phyloP scores from a whole-genome alignment of 2,888 invertebrate genomes.

The Ennomos erosarius region DNA sequence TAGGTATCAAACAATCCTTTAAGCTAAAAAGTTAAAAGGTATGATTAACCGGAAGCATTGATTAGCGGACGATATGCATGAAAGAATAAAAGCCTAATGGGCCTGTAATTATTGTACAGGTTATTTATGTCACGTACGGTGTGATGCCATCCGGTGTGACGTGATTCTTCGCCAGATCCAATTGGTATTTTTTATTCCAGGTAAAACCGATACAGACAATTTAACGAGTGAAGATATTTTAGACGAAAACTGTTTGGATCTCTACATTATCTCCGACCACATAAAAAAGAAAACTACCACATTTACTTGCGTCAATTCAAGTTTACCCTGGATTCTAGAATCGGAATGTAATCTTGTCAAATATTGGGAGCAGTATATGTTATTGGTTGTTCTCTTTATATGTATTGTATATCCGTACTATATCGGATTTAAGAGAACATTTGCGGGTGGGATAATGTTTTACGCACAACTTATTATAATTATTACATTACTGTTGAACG shows the following conservation, averaged over 20 bases:
- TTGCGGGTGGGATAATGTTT: constrained; percentile 69
- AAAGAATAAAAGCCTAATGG: no score
- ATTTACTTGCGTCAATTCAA: constrained; percentile 69
- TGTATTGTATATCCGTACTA: constrained; percentile 79
- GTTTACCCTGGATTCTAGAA: constrained; percentile 80
- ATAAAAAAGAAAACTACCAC: constrained; percentile 65
- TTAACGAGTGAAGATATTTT: constrained; percentile 64
- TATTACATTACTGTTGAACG: constrained; percentile 70
- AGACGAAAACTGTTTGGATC: constrained; percentile 71
- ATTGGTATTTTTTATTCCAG: constrained; percentile 45
- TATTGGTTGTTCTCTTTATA: constrained; percentile 69
- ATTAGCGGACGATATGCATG: no score
- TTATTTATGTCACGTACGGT: no score
- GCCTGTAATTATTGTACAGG: no score
- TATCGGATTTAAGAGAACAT: constrained; percentile 70
- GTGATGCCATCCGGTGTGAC: no score
- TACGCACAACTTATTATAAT: constrained; percentile 70
- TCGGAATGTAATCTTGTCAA: constrained; percentile 71
- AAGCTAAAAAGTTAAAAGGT: no score
- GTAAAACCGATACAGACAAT: constrained; percentile 60
- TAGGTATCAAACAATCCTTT: no score
- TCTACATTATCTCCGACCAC: constrained; percentile 78
- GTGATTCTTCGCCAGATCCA: no score
- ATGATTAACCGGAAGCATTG: no score
- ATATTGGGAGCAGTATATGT: constrained; percentile 79